Base-by-base conservation (phyloP, 2,113 vertebrate genomes). In the Eupsittula cactorum region DNA sequence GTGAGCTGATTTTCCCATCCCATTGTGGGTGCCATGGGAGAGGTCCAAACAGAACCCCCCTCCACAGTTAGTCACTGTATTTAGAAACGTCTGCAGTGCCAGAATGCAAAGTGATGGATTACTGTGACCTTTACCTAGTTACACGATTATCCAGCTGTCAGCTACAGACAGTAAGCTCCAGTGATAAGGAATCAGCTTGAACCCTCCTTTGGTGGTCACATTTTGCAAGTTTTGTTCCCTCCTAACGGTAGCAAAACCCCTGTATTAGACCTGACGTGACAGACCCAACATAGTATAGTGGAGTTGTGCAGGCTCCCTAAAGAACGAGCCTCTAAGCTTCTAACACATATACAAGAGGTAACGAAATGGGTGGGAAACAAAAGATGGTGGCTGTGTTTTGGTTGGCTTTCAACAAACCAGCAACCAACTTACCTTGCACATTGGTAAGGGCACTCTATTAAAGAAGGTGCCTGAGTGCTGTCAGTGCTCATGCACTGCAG, bases 91-190 rank as follows among this genome's bases (percentile, higher is more conserved):
- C 55, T 65, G 52, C 65, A 53, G 65, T 55, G 64, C 75, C 91
- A 79, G 53, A 65, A 92, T 44, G 39, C 60, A 14, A 76, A 73
- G 27, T 18, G 21, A 9, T 65, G 78, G 93, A 93, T 95, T 88
- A 92, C 85, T 93, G 69, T 79, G 91, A 96, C 86, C 91, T 92
- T 92, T 87, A 86, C 70, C 62, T 46, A 46, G 67, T 76, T 92
- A 82, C 63, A 77, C 9, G 19, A 70, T 49, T 59, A 77, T 29
- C 64, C 82, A 44, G 64, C 84, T 59, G 78, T n/a, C 74, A 75
- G 25, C 82, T 47, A 44, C 16, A n/a, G 39, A 10, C 21, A 65
- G 35, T 57, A 88, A 88, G 31, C n/a, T 68, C 14, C 46, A 46
- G 25, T 15, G 29, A 28, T 9, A 44, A 78, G 71, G 67, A 90